Base-by-base conservation (phyloP, 2,797 vertebrate species). In the Tenualosa thibaudeaui region DNA sequence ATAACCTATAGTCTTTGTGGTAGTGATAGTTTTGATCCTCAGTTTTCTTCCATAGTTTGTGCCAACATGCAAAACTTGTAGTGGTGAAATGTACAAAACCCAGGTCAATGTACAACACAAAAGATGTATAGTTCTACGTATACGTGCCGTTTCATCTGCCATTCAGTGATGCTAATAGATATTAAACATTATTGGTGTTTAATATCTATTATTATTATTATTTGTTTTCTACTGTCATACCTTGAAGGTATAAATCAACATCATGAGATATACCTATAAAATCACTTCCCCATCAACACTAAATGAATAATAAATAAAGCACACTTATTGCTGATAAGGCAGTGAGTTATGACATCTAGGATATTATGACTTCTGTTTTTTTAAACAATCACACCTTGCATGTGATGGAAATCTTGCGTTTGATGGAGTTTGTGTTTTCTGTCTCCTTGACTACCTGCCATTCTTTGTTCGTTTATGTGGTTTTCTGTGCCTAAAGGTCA, bases 1-100 rank as follows among this genome's bases (percentile, higher is more conserved):
- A 87, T 91, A 91, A 88, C 93, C 91, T 93, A 91, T 91, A 92
- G 91, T 92, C 65, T 71, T 71, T 17, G 26, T 17, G 31, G 65
- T 71, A 15, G 17, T 1, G 19, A 19, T 13, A 75, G 5, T 19
- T 43, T 1, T 40, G 1, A 75, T 43, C 2, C 15, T 22, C 15
- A 78, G 37, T 5, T 62, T 60, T 24, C 58, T 62, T 62, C 1
- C 9, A 8, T 24, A 62, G n/a, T 58, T 19, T 19, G 56, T 3
- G 22, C 19, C 56, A n/a, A 58, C 56, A 58, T 58, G 19, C 51
- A 53, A 53, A 46, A 4, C 3, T 46, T 46, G 46, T 46, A 46
- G 31, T 46, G 7, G 46, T 7, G 7, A 46, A 46, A 4, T 46
- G 46, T 46, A 46, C 46, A 46, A 46, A 4, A 46, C 46, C 3